Evolutionary conservation across 2,113 vertebrate species (phyloP).

Genomic region (Malurus melanocephalus): DNA sequence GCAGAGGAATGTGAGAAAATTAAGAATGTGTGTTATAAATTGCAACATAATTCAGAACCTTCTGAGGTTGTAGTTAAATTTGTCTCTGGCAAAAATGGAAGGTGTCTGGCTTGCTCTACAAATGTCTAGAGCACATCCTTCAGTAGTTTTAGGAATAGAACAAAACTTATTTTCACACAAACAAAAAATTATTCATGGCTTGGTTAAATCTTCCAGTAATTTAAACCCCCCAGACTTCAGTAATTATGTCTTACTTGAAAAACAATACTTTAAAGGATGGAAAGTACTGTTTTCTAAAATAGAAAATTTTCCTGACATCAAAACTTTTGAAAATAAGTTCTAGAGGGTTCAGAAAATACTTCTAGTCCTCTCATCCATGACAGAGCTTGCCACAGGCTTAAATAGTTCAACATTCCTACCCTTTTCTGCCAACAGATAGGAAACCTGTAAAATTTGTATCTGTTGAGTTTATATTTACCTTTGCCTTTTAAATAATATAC

Average conservation of each 20-base stretch:
- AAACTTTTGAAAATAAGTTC: slow-evolving; percentile 2
- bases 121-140: background rate
- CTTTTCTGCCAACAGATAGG: background rate
- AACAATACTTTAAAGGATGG: background rate
- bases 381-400: background rate
- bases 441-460: background rate
- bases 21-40: slow-evolving; percentile 22
- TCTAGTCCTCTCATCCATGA: background rate
- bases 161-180: background rate
- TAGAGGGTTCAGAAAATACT: background rate
- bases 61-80: slow-evolving; percentile 7
- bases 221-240: background rate
- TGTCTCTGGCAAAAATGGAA: slow-evolving; percentile 21
- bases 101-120: background rate
- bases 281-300: slow-evolving; percentile 22
- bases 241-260: slow-evolving; percentile 29
- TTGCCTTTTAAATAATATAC: background rate
- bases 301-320: background rate
- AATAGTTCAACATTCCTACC: background rate
- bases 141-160: background rate
- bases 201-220: background rate
- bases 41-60: background rate
- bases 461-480: background rate
- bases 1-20: slow-evolving; percentile 24
- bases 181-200: background rate